Conservation (phyloP, 2,888 invertebrate genomes). For the Aspidiotus destructor region DNA sequence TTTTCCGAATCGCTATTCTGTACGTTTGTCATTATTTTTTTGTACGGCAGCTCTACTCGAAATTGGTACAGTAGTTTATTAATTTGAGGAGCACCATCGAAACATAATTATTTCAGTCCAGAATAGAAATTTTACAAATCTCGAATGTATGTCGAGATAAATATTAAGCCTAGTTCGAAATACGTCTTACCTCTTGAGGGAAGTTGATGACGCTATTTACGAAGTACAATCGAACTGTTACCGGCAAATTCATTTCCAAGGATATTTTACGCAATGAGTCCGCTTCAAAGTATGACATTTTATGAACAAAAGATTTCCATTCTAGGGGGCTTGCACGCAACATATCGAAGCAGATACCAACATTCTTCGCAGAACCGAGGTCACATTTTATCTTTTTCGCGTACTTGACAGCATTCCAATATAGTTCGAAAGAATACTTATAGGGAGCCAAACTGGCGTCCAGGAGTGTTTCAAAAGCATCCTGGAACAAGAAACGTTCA, state of each 20-base stretch:
- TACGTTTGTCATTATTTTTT: too few species aligned
- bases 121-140: too few species aligned
- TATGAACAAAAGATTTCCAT: conserved; percentile 34
- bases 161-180: background rate
- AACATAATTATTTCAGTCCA: too few species aligned
- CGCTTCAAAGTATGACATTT: conserved; percentile 32
- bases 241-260: conserved; percentile 35
- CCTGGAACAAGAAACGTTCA: conserved; percentile 28
- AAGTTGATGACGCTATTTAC: background rate
- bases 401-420: conserved; percentile 33
- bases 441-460: conserved; percentile 34
- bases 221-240: conserved; percentile 26
- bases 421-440: conserved; percentile 34
- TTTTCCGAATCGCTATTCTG: too few species aligned
- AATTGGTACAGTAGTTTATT: too few species aligned
- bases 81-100: too few species aligned
- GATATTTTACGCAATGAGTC: conserved; percentile 32
- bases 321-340: conserved; percentile 33
- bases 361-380: conserved; percentile 12
- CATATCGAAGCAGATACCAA: conserved; percentile 35
- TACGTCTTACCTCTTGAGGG: conserved; percentile 9
- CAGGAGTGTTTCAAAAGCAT: conserved; percentile 33
- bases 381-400: conserved; percentile 34
- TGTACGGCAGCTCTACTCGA: too few species aligned
- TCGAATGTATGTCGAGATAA: background rate